Percentiles rank a stretch among this genome's conserved stretches.
Conservation (phyloP, 2,797 vertebrate genomes). For the Emydoidea blandingii region DNA sequence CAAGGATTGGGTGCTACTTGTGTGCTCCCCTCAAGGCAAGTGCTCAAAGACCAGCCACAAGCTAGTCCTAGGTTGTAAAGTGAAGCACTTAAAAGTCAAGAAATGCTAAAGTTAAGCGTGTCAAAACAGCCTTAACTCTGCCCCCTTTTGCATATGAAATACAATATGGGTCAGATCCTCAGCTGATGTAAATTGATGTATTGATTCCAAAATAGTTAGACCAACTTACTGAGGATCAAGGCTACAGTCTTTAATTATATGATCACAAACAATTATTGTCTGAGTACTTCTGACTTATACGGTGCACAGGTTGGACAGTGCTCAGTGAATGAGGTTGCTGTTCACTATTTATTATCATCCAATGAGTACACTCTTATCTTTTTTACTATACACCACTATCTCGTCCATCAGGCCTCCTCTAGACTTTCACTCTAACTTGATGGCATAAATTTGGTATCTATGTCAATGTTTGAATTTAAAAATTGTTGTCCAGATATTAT, state of each 20-base stretch:
- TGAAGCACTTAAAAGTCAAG: neutral
- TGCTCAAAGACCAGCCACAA: neutral
- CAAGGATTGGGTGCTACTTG: fast-evolving
- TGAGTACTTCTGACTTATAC: neutral
- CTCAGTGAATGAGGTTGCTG: neutral
- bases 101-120: neutral
- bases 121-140: neutral
- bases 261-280: neutral
- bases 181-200: neutral
- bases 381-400: conserved; percentile 17
- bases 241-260: neutral
- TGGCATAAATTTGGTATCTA: neutral
- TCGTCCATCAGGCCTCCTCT: neutral
- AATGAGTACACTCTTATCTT: neutral
- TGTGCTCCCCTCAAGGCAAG: neutral
- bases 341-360: neutral
- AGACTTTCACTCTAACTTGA: neutral
- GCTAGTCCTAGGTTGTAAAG: neutral
- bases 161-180: neutral
- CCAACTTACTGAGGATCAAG: neutral
- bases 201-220: neutral
- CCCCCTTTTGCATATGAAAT: neutral
- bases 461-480: neutral
- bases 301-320: neutral
- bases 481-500: conserved; percentile 10